phyloP scores from a whole-genome alignment of 2,888 invertebrate genomes.

The Tenodera sinensis region DNA sequence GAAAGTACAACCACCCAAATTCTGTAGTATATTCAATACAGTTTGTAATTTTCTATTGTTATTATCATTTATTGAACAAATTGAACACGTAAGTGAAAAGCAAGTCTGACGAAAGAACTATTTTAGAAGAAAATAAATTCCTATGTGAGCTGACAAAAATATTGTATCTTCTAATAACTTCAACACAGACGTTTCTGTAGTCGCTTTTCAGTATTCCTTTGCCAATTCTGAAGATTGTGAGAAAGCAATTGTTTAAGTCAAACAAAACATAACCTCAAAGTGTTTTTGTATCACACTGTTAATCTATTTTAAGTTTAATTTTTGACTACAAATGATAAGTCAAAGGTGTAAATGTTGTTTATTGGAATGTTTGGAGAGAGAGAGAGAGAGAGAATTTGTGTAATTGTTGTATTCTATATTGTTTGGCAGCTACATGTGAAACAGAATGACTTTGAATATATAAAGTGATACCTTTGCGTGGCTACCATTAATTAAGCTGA shows the following conservation, averaged over 20 bases:
- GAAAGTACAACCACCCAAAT: no score
- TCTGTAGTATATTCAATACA: no score
- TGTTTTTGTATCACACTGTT: neutral
- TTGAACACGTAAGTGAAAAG: no score
- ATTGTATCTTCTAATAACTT: no score
- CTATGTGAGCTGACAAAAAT: no score
- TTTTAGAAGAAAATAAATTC: no score
- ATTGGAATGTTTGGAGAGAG: neutral
- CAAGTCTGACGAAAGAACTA: no score
- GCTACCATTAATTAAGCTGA: neutral
- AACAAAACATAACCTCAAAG: neutral
- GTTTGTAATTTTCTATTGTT: no score
- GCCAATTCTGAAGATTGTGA: neutral
- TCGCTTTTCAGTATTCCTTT: neutral
- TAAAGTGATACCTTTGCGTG: no score
- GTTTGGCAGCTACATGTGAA: neutral
- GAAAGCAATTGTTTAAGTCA: neutral
- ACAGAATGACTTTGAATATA: neutral
- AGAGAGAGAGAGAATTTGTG: no score
- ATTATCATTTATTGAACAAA: no score
- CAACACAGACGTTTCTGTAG: no score
- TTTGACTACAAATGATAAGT: neutral
- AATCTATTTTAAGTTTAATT: neutral
- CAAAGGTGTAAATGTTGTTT: neutral
- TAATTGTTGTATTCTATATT: neutral